phyloP scores from a whole-genome alignment of 2,888 invertebrate genomes.

The Amphiduros pacificus region DNA sequence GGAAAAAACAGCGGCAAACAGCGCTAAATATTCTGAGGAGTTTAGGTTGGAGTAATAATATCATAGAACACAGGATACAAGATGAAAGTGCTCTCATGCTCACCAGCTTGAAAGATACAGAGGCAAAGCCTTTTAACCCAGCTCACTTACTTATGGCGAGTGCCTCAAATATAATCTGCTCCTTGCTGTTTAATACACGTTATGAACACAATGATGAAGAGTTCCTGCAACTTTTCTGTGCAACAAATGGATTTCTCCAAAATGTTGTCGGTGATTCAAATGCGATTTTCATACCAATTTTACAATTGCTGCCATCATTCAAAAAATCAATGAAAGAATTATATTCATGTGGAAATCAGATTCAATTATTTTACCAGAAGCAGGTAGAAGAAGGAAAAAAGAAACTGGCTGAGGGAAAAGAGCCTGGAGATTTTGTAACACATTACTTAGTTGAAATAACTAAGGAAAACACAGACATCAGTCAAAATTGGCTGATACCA shows the following conservation, averaged over 20 bases:
- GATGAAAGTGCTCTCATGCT: background rate
- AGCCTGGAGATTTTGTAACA: background rate
- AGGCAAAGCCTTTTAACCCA: background rate
- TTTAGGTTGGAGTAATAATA: background rate
- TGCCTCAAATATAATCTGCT: background rate
- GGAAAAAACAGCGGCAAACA: background rate
- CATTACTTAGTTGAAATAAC: background rate
- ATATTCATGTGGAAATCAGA: background rate
- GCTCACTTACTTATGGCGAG: background rate
- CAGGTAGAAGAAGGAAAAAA: background rate
- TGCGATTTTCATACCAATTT: background rate
- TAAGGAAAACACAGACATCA: background rate
- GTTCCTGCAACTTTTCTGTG: too few relatives aligned
- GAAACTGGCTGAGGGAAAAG: background rate
- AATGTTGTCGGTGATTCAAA: background rate
- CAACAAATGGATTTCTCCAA: too few relatives aligned
- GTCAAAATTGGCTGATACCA: conserved; percentile 4
- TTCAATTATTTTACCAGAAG: background rate
- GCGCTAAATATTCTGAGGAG: background rate
- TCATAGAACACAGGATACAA: background rate
- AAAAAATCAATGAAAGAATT: background rate
- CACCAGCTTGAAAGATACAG: background rate
- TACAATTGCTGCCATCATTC: background rate
- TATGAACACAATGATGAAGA: background rate
- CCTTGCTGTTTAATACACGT: background rate